phyloP scores from a whole-genome alignment of 2,797 vertebrate species.

The Anguilla megastoma region DNA sequence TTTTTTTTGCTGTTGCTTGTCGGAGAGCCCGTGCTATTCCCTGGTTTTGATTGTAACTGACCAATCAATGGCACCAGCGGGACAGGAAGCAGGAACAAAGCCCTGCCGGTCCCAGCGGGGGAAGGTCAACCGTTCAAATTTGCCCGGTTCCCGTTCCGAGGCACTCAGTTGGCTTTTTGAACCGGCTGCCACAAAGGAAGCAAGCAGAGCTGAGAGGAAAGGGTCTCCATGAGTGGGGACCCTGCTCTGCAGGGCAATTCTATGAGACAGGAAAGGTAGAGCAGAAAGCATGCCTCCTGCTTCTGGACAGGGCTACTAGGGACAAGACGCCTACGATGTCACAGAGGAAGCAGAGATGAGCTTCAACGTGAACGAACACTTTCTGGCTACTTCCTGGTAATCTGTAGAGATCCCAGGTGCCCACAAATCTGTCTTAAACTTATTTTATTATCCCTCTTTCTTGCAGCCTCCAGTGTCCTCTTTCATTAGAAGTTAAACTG shows the following conservation, averaged over 20 bases:
- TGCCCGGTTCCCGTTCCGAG: neutral
- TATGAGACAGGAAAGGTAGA: neutral
- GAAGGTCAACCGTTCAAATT: neutral
- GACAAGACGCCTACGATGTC: too few relatives aligned
- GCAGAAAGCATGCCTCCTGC: neutral
- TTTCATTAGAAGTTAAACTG: conserved; percentile 2
- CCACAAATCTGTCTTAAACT: neutral
- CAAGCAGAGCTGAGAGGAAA: neutral
- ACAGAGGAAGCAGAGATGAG: too few relatives aligned
- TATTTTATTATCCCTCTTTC: neutral
- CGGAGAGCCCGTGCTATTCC: neutral
- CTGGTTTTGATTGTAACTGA: neutral
- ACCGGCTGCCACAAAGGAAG: neutral
- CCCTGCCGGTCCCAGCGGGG: neutral
- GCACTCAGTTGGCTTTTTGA: neutral
- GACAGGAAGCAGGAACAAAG: neutral
- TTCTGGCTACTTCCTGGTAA: too few relatives aligned
- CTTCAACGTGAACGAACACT: too few relatives aligned
- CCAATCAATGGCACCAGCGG: neutral
- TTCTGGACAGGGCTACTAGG: too few relatives aligned
- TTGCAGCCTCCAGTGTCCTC: neutral
- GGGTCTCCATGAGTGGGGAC: neutral
- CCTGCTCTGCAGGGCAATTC: neutral
- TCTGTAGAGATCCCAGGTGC: too few relatives aligned
- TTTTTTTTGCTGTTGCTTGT: neutral